Base-by-base conservation (phyloP, 2,113 vertebrate species). In the Pachyramphus minor region DNA sequence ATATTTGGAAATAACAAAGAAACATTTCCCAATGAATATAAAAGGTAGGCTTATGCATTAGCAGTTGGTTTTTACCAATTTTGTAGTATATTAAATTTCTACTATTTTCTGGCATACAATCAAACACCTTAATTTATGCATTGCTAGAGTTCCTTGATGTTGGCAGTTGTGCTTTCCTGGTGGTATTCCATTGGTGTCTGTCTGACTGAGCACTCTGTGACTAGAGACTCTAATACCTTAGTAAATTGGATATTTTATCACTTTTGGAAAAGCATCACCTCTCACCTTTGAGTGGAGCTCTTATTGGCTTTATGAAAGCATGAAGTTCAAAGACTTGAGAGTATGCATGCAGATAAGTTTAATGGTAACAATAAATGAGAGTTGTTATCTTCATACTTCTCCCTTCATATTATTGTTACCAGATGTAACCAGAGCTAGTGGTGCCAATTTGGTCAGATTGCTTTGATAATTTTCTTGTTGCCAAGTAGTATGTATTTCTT, bases 401-500 rank as follows among this genome's bases (percentile, higher is more conserved):
- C 79, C 52, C 44, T 88, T 95, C 11, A 2, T 72, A 47, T 95
- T 93, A 97, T 94, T 89, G 78, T 95, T 96, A 90, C 59, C 95
- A 97, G 94, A 95, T 96, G 93, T 92, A 89, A 49, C 63, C 2
- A 30, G 73, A 93, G 58, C 24, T 90, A 79, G 45, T 60, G 59
- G 78, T 96, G 91, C 94, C 92, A 92, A 80, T 95, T 96, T 95
- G 85, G 92, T 95, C 93, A 90, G 86, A 97, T 82, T 96, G 87
- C 90, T 97, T 96, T 87, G 93, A 96, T 95, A 94, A 92, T 91
- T 95, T 94, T 82, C 79, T 56, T 84, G 78, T 91, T 95, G 90
- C 93, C 83, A 93, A 95, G 92, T 91, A 93, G 63, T 91, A 45
- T 93, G 83, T 90, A 55, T 84, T 97, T 89, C 90, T 94, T 95